Base-by-base conservation (phyloP, 1,140 invertebrate species). In the Tetragonula clypearis region DNA sequence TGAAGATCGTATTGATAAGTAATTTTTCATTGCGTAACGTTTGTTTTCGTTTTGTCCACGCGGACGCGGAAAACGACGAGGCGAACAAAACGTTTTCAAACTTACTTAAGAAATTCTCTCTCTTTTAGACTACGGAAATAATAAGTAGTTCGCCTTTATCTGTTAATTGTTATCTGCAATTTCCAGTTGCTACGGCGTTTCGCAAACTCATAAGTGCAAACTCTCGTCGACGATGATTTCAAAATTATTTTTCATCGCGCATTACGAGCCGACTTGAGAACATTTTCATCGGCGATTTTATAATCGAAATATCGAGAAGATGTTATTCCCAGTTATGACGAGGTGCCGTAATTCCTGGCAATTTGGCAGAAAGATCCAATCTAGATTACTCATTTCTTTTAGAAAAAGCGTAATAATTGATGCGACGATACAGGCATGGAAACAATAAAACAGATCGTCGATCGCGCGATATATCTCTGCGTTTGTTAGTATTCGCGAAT, bases 391-490 rank as follows among this genome's bases (percentile, higher is more conserved):
- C 60, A 9, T 49, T 49, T 14, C 23, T 14, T 62, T 62, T n/a
- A n/a, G 58, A 12, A 77, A 62, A 55, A 8, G 8, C 55, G 65
- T 68, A 30, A 65, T 55, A 71, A 2, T 17, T 9, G 35, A 11
- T 2, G 19, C 56, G n/a, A 21, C 11, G 19, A 71, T 19, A 14
- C 2, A 30, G 4, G 14, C 41, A 55, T n/a, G 58, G 23, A 11
- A 12, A 6, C 53, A n/a, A 58, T 58, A 69, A 79, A 65, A 84
- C 17, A 35, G 60, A 84, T 84, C 56, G 53, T 83, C 26, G 26
- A 41, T 41, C 6, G 41, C 41, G 6, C 41, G 41, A 5, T 60
- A 53, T 41, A 53, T 76, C n/a, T 30, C 17, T 8, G 23, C 1
- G 21, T 82, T 62, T 73, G 3, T 35, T 73, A 49, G 49, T 73